Base-by-base conservation (phyloP, 2,888 invertebrate genomes). In the Athalia cordata region DNA sequence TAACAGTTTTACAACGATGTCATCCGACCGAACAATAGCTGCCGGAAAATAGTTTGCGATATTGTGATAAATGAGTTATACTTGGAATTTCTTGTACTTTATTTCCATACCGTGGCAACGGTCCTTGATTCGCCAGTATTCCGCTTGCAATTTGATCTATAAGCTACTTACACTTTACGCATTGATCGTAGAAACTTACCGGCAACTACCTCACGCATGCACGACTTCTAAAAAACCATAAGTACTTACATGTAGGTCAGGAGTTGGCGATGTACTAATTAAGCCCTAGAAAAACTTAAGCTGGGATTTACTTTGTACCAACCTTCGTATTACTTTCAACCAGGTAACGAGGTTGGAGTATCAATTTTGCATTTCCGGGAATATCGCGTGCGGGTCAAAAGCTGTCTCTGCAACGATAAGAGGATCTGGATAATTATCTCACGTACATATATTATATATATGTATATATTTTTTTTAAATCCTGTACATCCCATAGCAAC, bases 321-420 rank as follows among this genome's bases (percentile, higher is more conserved):
- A 29, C 29, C 29, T 29, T 29, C 0, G 29, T 29, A 29, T 29
- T 29, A 29, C 29, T 29, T 29, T 29, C 29, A 29, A 29, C 29
- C 29, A 29, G 29, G 29, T 29, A 29, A 67, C 13, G 67, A 52
- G 67, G 8, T 67, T 49, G 49, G 15, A 50, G 67, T 52, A 67
- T 50, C 13, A 67, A 67, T 67, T 67, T 47, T 47, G 13, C 15
- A 67, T 67, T 67, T 67, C 67, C 67, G 13, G 50, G 67, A 52
- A 52, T 29, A 6, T 29, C 50, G 67, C 29, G 50, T 67, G 29
- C 50, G 7, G 13, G 47, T 64, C n/a, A 43, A 64, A 43, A 43
- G 13, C 49, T 13, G 15, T 66, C 6, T 13, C n/a, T 66, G 66
- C 13, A n/a, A 55, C 4, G n/a, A 11, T n/a, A 55, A n/a, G 9